A percentile compares a stretch with the other conserved stretches of the same genome.
Evolutionary conservation across 1,140 invertebrate genomes (phyloP).

Genomic region (Danaus plexippus): DNA sequence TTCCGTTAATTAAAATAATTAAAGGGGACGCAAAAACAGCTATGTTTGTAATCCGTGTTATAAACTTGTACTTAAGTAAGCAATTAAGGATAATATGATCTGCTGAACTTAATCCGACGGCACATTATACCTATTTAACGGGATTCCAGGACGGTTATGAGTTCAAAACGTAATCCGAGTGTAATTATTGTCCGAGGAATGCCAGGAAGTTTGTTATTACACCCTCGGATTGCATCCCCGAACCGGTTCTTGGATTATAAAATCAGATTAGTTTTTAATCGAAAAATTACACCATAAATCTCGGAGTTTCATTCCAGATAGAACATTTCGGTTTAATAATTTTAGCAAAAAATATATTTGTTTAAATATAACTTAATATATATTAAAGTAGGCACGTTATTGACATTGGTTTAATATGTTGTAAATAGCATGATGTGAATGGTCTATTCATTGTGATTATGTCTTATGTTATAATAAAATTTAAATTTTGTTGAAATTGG

Average conservation of each 20-base stretch:
- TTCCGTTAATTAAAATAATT: slow-evolving; percentile 5
- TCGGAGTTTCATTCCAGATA: too few species aligned
- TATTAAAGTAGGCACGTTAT: too few species aligned
- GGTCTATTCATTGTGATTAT: too few species aligned
- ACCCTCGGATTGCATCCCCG: slow-evolving; percentile 28
- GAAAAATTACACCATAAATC: slow-evolving; percentile 4
- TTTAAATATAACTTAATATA: too few species aligned
- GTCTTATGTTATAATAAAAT: too few species aligned
- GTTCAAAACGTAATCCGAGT: slow-evolving; percentile 54
- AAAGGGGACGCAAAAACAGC: too few species aligned
- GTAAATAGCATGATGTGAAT: too few species aligned
- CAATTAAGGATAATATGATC: slow-evolving; percentile 63
- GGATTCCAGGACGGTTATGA: slow-evolving; percentile 58
- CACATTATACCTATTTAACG: slow-evolving; percentile 64
- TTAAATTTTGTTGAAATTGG: too few species aligned
- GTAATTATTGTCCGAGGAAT: slow-evolving; percentile 64
- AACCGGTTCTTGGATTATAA: slow-evolving; percentile 23
- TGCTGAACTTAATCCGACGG: slow-evolving; percentile 43
- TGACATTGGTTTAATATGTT: too few species aligned
- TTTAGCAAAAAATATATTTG: too few species aligned
- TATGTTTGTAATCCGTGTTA: slow-evolving; percentile 36
- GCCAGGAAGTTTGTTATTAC: slow-evolving; percentile 54
- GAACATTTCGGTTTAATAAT: too few species aligned
- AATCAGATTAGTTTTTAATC: slow-evolving; percentile 24
- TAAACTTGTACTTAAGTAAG: slow-evolving; percentile 54